Percentiles rank a stretch among this genome's conserved stretches.
phyloP scores from a whole-genome alignment of 2,113 vertebrate genomes.

The Pongo abelii region DNA sequence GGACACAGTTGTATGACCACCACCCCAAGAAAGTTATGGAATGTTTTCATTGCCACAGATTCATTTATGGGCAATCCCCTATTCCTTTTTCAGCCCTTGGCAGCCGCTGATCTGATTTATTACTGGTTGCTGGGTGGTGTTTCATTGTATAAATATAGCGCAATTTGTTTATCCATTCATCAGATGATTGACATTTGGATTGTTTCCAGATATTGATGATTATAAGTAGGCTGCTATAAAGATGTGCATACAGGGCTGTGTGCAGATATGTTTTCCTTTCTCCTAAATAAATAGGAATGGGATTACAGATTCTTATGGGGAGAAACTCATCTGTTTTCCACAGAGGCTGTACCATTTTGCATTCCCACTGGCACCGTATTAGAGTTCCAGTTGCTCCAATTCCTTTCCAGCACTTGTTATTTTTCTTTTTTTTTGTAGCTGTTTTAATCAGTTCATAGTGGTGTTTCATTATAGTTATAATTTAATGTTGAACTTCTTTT shows the following conservation, averaged over 20 bases:
- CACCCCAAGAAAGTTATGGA: not conserved
- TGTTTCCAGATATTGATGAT: not conserved
- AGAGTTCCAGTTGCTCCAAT: not conserved
- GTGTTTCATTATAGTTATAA: not conserved
- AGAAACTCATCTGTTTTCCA: not conserved
- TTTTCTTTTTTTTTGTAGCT: not conserved
- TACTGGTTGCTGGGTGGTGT: not conserved
- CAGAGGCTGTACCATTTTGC: not conserved
- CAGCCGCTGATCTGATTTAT: not conserved
- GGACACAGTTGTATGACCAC: not conserved
- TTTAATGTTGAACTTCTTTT: not conserved
- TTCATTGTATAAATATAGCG: not conserved
- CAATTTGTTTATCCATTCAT: not conserved
- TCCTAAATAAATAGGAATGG: not conserved
- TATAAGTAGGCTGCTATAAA: too few relatives aligned
- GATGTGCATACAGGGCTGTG: too few relatives aligned
- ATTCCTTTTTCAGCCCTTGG: not conserved
- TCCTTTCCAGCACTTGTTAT: not conserved
- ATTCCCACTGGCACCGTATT: not conserved
- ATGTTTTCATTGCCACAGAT: not conserved
- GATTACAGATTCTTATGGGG: not conserved
- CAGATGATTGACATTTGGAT: not conserved
- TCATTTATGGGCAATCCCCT: not conserved
- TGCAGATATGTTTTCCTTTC: too few relatives aligned
- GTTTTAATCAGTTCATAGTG: not conserved